Base-by-base conservation (phyloP, 2,888 invertebrate species). In the Cheilosia pagana region DNA sequence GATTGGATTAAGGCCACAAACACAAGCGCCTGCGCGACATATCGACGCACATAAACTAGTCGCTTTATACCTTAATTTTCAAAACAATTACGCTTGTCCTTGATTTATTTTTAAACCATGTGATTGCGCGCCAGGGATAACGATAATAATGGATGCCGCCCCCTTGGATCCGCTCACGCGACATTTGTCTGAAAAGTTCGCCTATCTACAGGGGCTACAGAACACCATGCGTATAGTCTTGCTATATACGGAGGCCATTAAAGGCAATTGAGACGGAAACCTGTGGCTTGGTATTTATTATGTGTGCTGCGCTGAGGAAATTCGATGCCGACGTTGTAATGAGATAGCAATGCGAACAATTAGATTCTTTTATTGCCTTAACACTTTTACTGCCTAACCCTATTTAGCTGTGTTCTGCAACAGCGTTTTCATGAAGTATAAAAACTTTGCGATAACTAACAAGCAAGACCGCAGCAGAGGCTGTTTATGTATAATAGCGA, bases 51-150 rank as follows among this genome's bases (percentile, higher is more conserved):
- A 63, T 81, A 63, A 43, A 75, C 57, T 43, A 63, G 50, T 78
- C 57, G 50, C 43, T 63, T 74, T 79, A 70, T 79, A 65, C 74
- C 74, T 83, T 79, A 74, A 83, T 83, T 83, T 79, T 74, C 68
- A 68, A 76, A 79, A 83, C 83, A 74, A 83, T 83, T 83, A 83
- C 74, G 63, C 41, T 72, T 79, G 79, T 79, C 83, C 83, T 83
- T 83, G 79, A 79, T 83, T 83, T 83, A 83, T 83, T 83, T 82
- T 83, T 79, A 79, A 70, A 83, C 63, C 68, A 43, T 59, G 43
- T 48, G 57, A 63, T 63, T 63, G 28, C 21, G 43, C 12, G 25
- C 53, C 28, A 28, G 45, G 12, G 53, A 35, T 16, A 63, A 63
- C 63, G 59, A 74, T 68, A 63, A 68, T 68, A 78, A 68, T 68